Conservation (phyloP, 1,140 invertebrate genomes). For the Drosophila funebris region DNA sequence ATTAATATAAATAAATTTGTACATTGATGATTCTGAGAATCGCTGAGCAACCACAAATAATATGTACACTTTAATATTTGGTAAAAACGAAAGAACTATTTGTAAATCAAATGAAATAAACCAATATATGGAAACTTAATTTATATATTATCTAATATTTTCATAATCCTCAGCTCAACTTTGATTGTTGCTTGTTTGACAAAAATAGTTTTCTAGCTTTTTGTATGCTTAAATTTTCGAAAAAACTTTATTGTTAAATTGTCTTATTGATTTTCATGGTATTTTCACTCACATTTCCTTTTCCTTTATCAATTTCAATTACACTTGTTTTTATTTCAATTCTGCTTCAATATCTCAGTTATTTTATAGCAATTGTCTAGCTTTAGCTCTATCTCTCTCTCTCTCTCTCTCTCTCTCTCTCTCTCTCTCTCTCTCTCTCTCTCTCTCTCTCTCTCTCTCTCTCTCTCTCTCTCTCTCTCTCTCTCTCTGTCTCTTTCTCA, state of each 20-base stretch:
- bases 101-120: too few species aligned
- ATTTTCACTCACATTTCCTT: conserved; percentile 24
- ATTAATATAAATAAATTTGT: not conserved
- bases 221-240: not conserved
- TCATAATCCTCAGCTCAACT: too few species aligned
- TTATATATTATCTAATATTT: too few species aligned
- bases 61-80: too few species aligned
- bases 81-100: too few species aligned
- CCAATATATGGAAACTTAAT: too few species aligned
- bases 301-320: conserved; percentile 52
- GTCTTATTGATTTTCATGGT: conserved; percentile 7
- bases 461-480: not conserved
- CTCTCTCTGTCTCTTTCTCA: not conserved
- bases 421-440: not conserved
- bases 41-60: not conserved
- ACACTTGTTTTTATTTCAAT: conserved; percentile 62
- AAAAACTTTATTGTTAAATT: conserved; percentile 8
- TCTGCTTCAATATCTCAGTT: conserved; percentile 61
- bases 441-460: not conserved
- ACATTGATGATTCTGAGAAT: not conserved
- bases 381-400: not conserved
- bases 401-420: not conserved
- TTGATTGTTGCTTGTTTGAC: too few species aligned
- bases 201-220: too few species aligned
- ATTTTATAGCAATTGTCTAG: conserved; percentile 65